phyloP scores from a whole-genome alignment of 2,797 vertebrate species.

The Masticophis lateralis region DNA sequence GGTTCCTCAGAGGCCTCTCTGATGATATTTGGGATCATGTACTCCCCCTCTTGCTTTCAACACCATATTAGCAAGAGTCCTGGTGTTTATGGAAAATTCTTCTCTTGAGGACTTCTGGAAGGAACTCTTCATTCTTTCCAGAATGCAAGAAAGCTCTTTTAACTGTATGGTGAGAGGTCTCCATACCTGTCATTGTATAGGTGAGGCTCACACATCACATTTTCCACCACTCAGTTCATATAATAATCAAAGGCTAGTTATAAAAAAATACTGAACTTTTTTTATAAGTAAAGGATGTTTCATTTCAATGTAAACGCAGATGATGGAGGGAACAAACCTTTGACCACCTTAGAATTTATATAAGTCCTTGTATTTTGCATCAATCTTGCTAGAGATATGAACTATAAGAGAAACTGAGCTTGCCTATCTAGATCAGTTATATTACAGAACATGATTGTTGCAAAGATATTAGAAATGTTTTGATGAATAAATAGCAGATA shows the following conservation, averaged over 20 bases:
- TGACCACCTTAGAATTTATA: not conserved
- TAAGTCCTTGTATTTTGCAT: not conserved
- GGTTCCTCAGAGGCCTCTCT: not conserved
- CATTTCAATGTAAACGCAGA: not conserved
- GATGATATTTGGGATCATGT: not conserved
- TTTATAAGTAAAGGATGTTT: not conserved
- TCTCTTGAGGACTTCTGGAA: not conserved
- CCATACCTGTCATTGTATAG: not conserved
- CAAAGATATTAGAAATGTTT: not conserved
- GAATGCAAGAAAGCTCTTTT: not conserved
- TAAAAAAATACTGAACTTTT: not conserved
- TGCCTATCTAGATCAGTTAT: not conserved
- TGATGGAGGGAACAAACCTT: not conserved
- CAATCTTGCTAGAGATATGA: not conserved
- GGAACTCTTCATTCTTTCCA: not conserved
- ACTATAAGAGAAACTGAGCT: not conserved
- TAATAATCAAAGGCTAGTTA: not conserved
- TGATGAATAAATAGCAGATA: not conserved
- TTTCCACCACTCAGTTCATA: not conserved
- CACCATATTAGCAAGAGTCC: not conserved
- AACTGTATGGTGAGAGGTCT: not conserved
- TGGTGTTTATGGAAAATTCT: not conserved
- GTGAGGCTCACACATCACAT: not conserved
- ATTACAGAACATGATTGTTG: not conserved
- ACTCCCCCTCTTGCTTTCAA: fast-evolving